Percentiles rank a stretch among this genome's conserved stretches.
Conservation (phyloP, 2,797 vertebrate species). For the Coregonus suidteri region DNA sequence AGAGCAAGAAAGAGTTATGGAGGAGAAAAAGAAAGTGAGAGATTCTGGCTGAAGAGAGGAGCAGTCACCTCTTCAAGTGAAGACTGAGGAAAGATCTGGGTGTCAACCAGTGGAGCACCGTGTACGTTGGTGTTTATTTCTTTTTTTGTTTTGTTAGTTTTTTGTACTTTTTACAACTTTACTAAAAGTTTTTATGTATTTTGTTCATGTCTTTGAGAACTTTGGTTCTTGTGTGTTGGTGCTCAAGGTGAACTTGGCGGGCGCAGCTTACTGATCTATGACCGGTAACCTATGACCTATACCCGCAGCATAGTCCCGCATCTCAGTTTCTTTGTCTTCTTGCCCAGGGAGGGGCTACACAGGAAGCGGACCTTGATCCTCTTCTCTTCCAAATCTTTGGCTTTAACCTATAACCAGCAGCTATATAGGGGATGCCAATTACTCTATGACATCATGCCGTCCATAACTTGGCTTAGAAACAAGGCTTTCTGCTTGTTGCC, state of each 20-base stretch:
- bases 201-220: constrained; percentile 29
- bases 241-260: constrained; percentile 27
- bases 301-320: not conserved
- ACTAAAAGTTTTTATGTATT: constrained; percentile 36
- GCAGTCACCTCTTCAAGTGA: constrained; percentile 1
- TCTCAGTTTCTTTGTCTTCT: not conserved
- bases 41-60: constrained; percentile 9
- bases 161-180: constrained; percentile 44
- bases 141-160: constrained; percentile 6
- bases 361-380: not conserved
- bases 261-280: constrained; percentile 46
- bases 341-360: not conserved
- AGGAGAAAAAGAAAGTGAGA: constrained; percentile 3
- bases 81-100: constrained; percentile 19
- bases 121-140: constrained; percentile 17
- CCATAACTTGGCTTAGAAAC: constrained; percentile 7
- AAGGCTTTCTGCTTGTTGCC: constrained; percentile 20
- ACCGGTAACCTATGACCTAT: constrained; percentile 27
- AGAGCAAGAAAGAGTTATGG: not conserved
- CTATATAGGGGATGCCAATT: not conserved
- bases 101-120: constrained; percentile 33
- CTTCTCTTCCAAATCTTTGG: not conserved
- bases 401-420: not conserved
- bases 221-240: constrained; percentile 16
- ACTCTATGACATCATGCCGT: not conserved